Conservation (phyloP, 2,888 invertebrate genomes). For the Platynereis dumerilii region DNA sequence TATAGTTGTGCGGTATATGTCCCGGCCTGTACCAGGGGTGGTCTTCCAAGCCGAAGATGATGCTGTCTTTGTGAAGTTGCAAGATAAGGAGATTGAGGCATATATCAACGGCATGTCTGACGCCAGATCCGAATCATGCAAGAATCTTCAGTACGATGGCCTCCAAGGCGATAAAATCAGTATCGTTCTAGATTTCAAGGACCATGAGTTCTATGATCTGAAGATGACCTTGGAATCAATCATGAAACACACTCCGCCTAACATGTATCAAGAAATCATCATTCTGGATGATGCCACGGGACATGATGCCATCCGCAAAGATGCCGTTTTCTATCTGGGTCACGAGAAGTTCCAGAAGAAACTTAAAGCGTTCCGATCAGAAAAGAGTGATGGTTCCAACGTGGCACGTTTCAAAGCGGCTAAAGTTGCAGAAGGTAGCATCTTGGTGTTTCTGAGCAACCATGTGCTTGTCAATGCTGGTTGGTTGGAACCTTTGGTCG, state of each 20-base stretch:
- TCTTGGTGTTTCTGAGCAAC: constrained; percentile 35
- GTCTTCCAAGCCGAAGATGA: neutral
- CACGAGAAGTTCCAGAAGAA: constrained; percentile 25
- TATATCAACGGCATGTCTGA: constrained; percentile 31
- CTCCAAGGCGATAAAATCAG: constrained; percentile 25
- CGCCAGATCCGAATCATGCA: constrained; percentile 31
- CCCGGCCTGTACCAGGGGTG: neutral
- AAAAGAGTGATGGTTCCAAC: constrained; percentile 30
- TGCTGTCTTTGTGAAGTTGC: constrained; percentile 8
- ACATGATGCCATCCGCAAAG: constrained; percentile 10
- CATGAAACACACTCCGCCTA: constrained; percentile 32
- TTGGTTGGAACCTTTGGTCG: constrained; percentile 40
- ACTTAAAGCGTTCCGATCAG: constrained; percentile 30
- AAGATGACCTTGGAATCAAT: constrained; percentile 36
- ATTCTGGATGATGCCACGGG: constrained; percentile 39
- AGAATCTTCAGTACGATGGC: constrained; percentile 24
- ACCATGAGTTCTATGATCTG: constrained; percentile 34
- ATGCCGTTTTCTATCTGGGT: constrained; percentile 30
- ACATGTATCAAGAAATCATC: constrained; percentile 37
- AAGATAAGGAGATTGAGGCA: constrained; percentile 32
- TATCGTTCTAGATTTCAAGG: constrained; percentile 37
- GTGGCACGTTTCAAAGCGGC: constrained; percentile 37
- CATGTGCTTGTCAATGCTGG: constrained; percentile 37
- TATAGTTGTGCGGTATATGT: neutral
- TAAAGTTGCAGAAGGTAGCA: constrained; percentile 31